Evolutionary conservation across 2,888 invertebrate genomes (phyloP).

Genomic region (Scelioninae gen. 2): DNA sequence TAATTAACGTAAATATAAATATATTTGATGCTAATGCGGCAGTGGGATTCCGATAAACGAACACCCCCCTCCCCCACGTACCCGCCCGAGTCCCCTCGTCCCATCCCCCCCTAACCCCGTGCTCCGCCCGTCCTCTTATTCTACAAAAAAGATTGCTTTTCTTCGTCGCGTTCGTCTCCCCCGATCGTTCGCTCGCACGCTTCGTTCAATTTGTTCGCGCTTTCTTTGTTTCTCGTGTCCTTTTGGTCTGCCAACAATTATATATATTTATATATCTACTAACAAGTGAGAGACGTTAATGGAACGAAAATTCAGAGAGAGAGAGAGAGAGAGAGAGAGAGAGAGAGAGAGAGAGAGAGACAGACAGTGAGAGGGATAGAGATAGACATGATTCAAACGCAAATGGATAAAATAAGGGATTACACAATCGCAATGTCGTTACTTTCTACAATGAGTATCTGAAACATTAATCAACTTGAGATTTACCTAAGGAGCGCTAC

Average conservation of each 20-base stretch:
- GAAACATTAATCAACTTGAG: slow-evolving; percentile 70
- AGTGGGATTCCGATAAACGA: slow-evolving; percentile 72
- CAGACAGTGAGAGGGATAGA: slow-evolving; percentile 33
- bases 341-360: slow-evolving; percentile 33
- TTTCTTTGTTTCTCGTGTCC: background rate
- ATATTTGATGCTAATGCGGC: slow-evolving; percentile 73
- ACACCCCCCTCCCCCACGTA: slow-evolving; percentile 39
- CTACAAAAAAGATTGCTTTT: slow-evolving; percentile 65
- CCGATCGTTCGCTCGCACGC: background rate
- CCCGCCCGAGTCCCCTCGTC: too few relatives aligned
- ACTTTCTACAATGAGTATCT: slow-evolving; percentile 70
- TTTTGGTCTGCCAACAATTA: slow-evolving; percentile 54
- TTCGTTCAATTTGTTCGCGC: slow-evolving; percentile 58
- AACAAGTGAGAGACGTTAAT: slow-evolving; percentile 62
- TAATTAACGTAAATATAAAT: slow-evolving; percentile 71
- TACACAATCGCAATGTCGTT: slow-evolving; percentile 66
- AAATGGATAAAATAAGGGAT: slow-evolving; percentile 50
- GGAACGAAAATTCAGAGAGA: slow-evolving; percentile 55
- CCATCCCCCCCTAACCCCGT: slow-evolving; percentile 21
- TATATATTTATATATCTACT: slow-evolving; percentile 61
- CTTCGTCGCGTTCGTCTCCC: slow-evolving; percentile 48
- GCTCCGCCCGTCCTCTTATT: slow-evolving; percentile 58
- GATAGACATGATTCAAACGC: slow-evolving; percentile 48
- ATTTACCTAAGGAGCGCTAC: slow-evolving; percentile 67
- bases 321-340: slow-evolving; percentile 26